These are phyloP conservation scores for Subacronicta megacephala DNA, from an alignment of 2,888 invertebrate genomes.

Conservation along the genomic window DNA sequence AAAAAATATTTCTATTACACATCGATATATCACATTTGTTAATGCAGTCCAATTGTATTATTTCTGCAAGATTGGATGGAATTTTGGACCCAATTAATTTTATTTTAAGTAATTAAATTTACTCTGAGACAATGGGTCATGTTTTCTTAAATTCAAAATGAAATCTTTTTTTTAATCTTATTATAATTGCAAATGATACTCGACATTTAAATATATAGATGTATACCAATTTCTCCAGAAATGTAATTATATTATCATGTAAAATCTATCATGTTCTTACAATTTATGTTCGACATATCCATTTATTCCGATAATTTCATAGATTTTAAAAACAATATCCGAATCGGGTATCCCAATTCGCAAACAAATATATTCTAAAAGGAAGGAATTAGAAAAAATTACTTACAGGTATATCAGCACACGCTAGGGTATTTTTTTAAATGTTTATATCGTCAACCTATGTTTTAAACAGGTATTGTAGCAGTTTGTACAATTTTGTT, in stretches of 20 bases:
- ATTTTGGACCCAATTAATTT: conserved; percentile 87
- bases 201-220: conserved; percentile 81
- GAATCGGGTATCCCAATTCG: conserved; percentile 70
- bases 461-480: conserved; percentile 51
- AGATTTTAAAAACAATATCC: conserved; percentile 52
- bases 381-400: conserved; percentile 61
- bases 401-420: conserved; percentile 65
- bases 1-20: conserved; percentile 79
- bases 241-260: conserved; percentile 67
- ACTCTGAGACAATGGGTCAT: conserved; percentile 81
- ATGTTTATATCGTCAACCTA: conserved; percentile 39
- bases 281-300: conserved; percentile 73
- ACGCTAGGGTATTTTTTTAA: conserved; percentile 64
- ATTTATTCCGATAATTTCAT: conserved; percentile 74
- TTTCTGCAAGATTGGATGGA: conserved; percentile 85
- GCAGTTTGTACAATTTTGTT: conserved; percentile 68
- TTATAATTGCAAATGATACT: conserved; percentile 79
- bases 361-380: conserved; percentile 64
- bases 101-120: conserved; percentile 74
- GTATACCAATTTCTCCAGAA: conserved; percentile 80
- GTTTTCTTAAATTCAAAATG: conserved; percentile 69
- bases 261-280: conserved; percentile 79
- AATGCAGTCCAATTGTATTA: conserved; percentile 81
- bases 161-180: conserved; percentile 71
- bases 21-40: conserved; percentile 80